Percentiles rank a stretch among this genome's conserved stretches.
Evolutionary conservation across 1,140 invertebrate genomes (phyloP).

Genomic region (Pogonomyrmex barbatus): DNA sequence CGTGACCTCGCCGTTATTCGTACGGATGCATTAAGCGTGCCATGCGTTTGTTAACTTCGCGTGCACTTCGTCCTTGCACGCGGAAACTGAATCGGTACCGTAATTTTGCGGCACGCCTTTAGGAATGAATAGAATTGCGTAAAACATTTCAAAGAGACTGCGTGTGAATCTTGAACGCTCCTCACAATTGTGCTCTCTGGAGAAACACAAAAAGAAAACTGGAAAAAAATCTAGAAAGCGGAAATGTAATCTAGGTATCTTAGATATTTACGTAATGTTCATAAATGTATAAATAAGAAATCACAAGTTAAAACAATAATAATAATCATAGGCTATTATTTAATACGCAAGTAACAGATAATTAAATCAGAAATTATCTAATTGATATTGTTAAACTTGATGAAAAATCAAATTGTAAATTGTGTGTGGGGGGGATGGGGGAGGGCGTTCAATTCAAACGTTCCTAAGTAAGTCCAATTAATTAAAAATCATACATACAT

Average conservation of each 20-base stretch:
- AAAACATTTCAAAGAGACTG: slow-evolving; percentile 3
- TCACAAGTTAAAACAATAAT: neutral
- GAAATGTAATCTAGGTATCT: neutral
- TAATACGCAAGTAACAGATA: neutral
- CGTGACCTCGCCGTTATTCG: slow-evolving; percentile 18
- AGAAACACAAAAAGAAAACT: neutral
- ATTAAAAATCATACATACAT: neutral
- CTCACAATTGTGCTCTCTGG: neutral
- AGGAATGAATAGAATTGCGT: slow-evolving; percentile 4
- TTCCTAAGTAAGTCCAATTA: neutral
- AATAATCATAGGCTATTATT: neutral
- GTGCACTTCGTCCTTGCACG: slow-evolving; percentile 34
- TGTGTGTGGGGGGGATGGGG: neutral
- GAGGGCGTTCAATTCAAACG: neutral
- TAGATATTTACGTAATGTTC: neutral
- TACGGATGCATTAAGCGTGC: slow-evolving; percentile 25
- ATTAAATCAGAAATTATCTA: neutral
- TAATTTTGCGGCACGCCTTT: slow-evolving; percentile 20
- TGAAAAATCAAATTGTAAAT: neutral
- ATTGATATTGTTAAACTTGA: neutral
- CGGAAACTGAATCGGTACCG: slow-evolving; percentile 24
- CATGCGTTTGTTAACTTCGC: slow-evolving; percentile 36
- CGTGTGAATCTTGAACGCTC: neutral
- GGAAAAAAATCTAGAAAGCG: neutral
- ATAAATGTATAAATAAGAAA: neutral